Conservation (phyloP, 2,888 invertebrate species). For the Acheta domesticus region DNA sequence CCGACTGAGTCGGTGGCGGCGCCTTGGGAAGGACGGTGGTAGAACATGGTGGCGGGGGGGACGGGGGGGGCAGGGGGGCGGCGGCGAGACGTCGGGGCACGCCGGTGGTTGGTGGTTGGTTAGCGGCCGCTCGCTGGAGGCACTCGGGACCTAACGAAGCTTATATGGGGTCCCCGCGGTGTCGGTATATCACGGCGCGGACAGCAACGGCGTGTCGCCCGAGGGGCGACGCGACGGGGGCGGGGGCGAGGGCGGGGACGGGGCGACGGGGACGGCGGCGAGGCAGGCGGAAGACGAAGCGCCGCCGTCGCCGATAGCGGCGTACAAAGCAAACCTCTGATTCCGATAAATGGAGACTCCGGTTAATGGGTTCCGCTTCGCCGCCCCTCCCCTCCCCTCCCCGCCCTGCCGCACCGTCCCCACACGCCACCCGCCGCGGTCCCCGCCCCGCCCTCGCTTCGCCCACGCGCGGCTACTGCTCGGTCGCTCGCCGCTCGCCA, state of each 20-base stretch:
- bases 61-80: no score
- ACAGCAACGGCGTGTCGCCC: neutral
- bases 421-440: no score
- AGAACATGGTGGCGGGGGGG: no score
- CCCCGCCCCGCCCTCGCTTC: no score
- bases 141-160: neutral
- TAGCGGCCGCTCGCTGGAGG: no score
- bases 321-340: slow-evolving; percentile 9
- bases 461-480: no score
- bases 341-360: neutral
- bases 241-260: neutral
- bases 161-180: slow-evolving; percentile 1
- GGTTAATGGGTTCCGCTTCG: slow-evolving; percentile 18
- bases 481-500: no score
- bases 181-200: slow-evolving; percentile 18
- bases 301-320: slow-evolving; percentile 18
- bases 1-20: no score
- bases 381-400: neutral
- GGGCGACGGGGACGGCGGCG: neutral
- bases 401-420: neutral
- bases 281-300: slow-evolving; percentile 7
- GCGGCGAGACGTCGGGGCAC: no score
- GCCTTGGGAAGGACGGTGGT: no score
- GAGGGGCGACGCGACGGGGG: neutral
- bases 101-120: no score